Evolutionary conservation across 1,140 invertebrate species (phyloP), one percentile per base, ranked within the genome.

Genomic region (Drosophila virilis): DNA sequence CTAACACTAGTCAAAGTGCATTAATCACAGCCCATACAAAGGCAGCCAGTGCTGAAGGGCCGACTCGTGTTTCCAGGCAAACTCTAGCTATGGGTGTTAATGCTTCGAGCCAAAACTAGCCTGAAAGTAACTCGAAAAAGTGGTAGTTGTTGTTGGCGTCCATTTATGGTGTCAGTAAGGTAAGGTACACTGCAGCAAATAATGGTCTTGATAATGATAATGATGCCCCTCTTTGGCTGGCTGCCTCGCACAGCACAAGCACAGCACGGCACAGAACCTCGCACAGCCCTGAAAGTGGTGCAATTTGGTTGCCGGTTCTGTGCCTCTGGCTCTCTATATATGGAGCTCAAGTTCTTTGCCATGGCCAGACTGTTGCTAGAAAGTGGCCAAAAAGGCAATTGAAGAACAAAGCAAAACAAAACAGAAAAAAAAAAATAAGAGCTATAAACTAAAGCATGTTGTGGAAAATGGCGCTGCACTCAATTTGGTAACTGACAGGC

Each of bases 141-240:
- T 57, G 45, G 22, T 65, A 13, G 38, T 54, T n/a, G 38, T 61
- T 48, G 42, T 22, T 37, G 13, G 48, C 43, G 37, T 73, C 79
- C 83, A 79, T 88, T 86, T 86, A 86, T 88, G 83, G 83, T 86
- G 83, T 86, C 83, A 86, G 83, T 85, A 85, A 85, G 82, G 78
- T 85, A 85, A 59, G 82, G 82, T 86, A 85, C 74, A 86, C 83
- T 85, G 83, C 83, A 88, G 83, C 83, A 75, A 64, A 80, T 86
- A 88, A 86, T 86, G 78, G 60, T 77, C 75, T 54, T 81, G 60
- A 70, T 86, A 86, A 88, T 83, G 84, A 88, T 77, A 85, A 70
- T 74, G 66, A 69, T 62, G 72, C 70, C 64, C 58, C 78, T 55
- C 66, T 57, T 80, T 65, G 73, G 59, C 32, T 35, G 64, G 33